phyloP scores from a whole-genome alignment of 2,888 invertebrate genomes.

The Anaspis maculata region DNA sequence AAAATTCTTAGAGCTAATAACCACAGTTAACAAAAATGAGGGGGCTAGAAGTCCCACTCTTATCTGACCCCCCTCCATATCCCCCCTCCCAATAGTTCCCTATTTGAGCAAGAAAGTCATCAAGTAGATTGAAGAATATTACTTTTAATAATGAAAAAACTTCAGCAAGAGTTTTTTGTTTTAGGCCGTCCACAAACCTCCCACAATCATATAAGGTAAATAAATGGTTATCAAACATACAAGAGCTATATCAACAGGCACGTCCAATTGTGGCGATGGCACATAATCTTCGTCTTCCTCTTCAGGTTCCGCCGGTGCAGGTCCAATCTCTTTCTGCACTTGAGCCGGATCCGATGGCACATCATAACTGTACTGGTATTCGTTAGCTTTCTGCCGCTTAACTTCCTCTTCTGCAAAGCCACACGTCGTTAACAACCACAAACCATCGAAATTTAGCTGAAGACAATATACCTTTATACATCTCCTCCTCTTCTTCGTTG shows the following conservation, averaged over 20 bases:
- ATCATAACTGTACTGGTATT: constrained; percentile 73
- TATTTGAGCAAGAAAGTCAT: too few species aligned
- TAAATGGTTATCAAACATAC: constrained; percentile 44
- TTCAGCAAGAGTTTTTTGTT: too few species aligned
- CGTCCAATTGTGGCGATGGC: constrained; percentile 61
- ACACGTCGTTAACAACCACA: background rate
- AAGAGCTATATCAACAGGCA: constrained; percentile 66
- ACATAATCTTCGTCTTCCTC: constrained; percentile 67
- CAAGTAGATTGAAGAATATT: too few species aligned
- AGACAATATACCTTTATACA: constrained; percentile 70
- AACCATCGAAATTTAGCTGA: background rate
- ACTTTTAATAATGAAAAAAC: too few species aligned
- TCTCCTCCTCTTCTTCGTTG: constrained; percentile 79
- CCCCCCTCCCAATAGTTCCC: too few species aligned
- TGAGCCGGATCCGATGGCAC: constrained; percentile 43
- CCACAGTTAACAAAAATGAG: too few species aligned
- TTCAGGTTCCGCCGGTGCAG: constrained; percentile 41
- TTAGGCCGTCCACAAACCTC: too few species aligned
- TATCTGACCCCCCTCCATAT: too few species aligned
- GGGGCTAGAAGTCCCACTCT: too few species aligned
- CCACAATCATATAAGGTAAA: background rate
- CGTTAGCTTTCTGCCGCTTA: constrained; percentile 68
- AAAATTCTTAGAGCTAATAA: too few species aligned
- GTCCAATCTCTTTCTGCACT: constrained; percentile 40
- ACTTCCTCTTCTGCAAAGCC: constrained; percentile 74